Evolutionary conservation across 2,888 invertebrate species (phyloP).

Genomic region (Nemurella pictetii): DNA sequence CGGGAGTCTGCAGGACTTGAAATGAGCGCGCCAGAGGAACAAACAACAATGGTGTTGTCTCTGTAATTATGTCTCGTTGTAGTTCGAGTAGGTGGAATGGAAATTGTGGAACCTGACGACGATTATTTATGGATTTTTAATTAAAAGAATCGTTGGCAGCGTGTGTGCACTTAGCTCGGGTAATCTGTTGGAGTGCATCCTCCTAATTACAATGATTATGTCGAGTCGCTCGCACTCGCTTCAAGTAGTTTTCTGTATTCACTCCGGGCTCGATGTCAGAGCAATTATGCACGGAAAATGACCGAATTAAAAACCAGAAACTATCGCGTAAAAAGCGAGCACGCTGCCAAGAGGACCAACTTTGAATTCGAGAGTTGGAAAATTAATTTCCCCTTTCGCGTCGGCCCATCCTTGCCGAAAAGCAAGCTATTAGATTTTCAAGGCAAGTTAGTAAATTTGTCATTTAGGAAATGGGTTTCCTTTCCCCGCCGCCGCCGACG

Average conservation of each 20-base stretch:
- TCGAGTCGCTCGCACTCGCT: too few species aligned
- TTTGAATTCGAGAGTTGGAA: neutral
- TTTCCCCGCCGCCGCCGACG: neutral
- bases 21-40: neutral
- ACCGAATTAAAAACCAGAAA: neutral
- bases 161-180: neutral
- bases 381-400: slow-evolving; percentile 1
- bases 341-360: neutral
- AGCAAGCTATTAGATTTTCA: neutral
- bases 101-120: neutral
- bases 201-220: neutral
- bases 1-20: neutral
- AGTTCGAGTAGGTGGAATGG: neutral
- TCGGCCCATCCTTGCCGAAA: neutral
- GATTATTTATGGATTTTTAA: neutral
- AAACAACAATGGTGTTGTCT: neutral
- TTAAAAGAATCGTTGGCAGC: neutral
- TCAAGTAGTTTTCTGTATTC: neutral
- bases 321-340: neutral
- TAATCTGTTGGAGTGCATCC: neutral
- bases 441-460: slow-evolving; percentile 1
- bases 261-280: neutral
- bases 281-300: neutral
- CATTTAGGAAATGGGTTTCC: slow-evolving; percentile 13
- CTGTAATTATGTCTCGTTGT: neutral